Conservation (phyloP, 2,113 vertebrate genomes). For the Bujurquina vittata region DNA sequence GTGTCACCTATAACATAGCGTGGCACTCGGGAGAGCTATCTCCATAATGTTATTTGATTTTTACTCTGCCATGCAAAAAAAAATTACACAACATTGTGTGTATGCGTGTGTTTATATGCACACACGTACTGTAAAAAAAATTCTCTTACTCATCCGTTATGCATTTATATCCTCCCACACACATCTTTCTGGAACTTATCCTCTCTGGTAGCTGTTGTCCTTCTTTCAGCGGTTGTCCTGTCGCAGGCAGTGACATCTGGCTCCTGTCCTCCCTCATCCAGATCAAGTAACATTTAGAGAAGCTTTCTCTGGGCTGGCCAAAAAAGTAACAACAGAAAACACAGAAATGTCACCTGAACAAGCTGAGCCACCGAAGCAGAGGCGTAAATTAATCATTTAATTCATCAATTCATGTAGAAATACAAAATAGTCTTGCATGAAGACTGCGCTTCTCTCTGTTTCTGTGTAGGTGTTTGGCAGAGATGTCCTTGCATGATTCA, state of each 20-base stretch:
- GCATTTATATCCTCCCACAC: slow-evolving; percentile 57
- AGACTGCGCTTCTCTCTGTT: slow-evolving; percentile 58
- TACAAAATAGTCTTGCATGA: slow-evolving; percentile 58
- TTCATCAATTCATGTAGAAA: slow-evolving; percentile 65
- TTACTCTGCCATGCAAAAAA: not conserved
- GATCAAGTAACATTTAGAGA: slow-evolving; percentile 44
- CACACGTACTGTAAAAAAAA: slow-evolving; percentile 26
- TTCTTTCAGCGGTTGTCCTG: slow-evolving; percentile 36
- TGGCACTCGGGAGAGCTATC: slow-evolving; percentile 3
- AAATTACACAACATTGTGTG: not conserved
- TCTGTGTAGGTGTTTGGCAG: slow-evolving; percentile 75
- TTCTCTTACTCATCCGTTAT: slow-evolving; percentile 45
- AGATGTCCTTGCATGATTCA: slow-evolving; percentile 69
- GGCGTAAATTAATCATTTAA: slow-evolving; percentile 71
- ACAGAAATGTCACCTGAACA: slow-evolving; percentile 49
- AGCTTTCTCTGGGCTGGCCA: slow-evolving; percentile 1
- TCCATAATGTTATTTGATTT: slow-evolving; percentile 19
- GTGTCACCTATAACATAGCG: not conserved
- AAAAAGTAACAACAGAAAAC: slow-evolving; percentile 25
- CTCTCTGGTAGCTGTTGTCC: slow-evolving; percentile 41
- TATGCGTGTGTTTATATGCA: not conserved
- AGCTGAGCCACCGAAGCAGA: slow-evolving; percentile 28
- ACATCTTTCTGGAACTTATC: slow-evolving; percentile 56
- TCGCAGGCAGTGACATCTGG: slow-evolving; percentile 58
- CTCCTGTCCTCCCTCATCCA: slow-evolving; percentile 42